phyloP scores from a whole-genome alignment of 37 sponge, comb jelly and placozoan genomes.

The Cladorhizidae sp. region DNA sequence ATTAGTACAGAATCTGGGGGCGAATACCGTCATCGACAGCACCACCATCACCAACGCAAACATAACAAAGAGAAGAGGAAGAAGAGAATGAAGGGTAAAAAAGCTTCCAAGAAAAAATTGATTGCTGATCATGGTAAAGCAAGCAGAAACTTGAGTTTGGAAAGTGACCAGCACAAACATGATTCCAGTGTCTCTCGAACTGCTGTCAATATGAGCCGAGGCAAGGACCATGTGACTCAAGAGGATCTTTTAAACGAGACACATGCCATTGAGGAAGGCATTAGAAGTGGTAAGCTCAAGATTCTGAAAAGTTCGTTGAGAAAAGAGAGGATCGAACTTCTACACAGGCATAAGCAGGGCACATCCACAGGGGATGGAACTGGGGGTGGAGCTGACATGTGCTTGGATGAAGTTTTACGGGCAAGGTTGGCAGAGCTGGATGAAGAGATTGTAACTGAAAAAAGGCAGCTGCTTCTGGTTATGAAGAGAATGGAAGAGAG shows the following conservation, averaged over 20 bases:
- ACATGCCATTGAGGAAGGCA: constrained; percentile 8
- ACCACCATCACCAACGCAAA: too few relatives aligned
- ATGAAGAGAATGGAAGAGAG: constrained; percentile 38
- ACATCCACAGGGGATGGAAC: background rate
- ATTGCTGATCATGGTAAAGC: too few relatives aligned
- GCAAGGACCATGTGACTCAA: too few relatives aligned
- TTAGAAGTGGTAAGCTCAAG: constrained; percentile 25
- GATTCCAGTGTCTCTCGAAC: too few relatives aligned
- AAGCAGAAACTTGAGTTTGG: too few relatives aligned
- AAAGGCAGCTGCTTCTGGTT: constrained; percentile 28
- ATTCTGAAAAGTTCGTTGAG: constrained; percentile 35
- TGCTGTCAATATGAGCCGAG: too few relatives aligned
- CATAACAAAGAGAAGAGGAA: too few relatives aligned
- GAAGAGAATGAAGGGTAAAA: too few relatives aligned
- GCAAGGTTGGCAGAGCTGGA: constrained; percentile 12
- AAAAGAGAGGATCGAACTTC: constrained; percentile 42
- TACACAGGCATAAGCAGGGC: constrained; percentile 14
- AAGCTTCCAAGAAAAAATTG: too few relatives aligned
- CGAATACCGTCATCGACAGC: too few relatives aligned
- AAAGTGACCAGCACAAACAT: too few relatives aligned
- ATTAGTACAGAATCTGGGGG: too few relatives aligned
- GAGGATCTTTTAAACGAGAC: background rate
- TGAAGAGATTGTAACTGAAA: constrained; percentile 12
- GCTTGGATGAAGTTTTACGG: background rate
- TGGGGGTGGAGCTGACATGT: background rate